Conservation (phyloP, 2,888 invertebrate species). For the Cryptocephalus moraei region DNA sequence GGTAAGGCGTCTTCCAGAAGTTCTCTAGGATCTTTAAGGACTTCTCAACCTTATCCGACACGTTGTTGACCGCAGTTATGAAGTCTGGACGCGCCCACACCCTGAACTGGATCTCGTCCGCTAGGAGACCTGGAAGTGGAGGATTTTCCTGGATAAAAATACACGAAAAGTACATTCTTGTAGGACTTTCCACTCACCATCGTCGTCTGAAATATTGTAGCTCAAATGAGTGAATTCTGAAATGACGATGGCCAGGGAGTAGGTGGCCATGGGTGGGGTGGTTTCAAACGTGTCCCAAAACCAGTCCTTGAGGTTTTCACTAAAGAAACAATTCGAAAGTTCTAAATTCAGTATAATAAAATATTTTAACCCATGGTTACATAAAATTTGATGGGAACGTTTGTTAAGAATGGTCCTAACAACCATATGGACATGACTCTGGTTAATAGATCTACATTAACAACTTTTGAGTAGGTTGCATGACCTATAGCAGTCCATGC, state of each 20-base stretch:
- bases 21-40: conserved; percentile 50
- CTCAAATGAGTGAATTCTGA: conserved; percentile 45
- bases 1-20: conserved; percentile 56
- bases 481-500: no score
- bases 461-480: no score
- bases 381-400: no score
- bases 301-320: conserved; percentile 40
- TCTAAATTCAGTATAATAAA: no score
- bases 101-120: conserved; percentile 29
- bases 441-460: no score
- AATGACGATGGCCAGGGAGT: conserved; percentile 61
- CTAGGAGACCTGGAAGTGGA: background rate
- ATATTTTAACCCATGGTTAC: no score
- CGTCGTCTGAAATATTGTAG: conserved; percentile 21
- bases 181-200: conserved; percentile 9
- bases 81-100: conserved; percentile 58
- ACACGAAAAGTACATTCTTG: background rate
- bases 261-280: conserved; percentile 68
- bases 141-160: background rate
- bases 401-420: no score
- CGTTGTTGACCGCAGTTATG: conserved; percentile 45
- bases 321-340: background rate
- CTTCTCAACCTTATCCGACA: conserved; percentile 46
- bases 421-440: no score
- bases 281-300: conserved; percentile 59